Evolutionary conservation across 2,797 vertebrate species (phyloP).

Genomic region (Champsocephalus gunnari): DNA sequence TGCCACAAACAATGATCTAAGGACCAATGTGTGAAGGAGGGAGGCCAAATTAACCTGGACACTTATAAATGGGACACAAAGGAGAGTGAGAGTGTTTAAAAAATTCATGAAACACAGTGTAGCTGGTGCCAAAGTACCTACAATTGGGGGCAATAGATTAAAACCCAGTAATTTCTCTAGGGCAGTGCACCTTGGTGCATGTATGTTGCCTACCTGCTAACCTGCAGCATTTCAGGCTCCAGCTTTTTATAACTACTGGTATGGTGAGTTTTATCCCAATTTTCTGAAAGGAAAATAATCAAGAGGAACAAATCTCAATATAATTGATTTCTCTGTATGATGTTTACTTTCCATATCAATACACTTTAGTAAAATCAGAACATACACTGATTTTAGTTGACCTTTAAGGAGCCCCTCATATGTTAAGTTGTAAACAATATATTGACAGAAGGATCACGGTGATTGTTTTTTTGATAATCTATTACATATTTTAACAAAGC

Average conservation of each 20-base stretch:
- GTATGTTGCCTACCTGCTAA: constrained; percentile 20
- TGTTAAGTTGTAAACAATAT: not conserved
- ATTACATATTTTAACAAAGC: not conserved
- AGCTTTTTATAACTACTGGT: not conserved
- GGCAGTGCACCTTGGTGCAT: constrained; percentile 15
- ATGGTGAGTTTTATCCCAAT: not conserved
- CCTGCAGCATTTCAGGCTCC: constrained; percentile 2
- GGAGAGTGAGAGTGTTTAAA: constrained; percentile 45
- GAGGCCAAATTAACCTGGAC: constrained; percentile 77
- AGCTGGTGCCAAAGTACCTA: constrained; percentile 33
- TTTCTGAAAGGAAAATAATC: not conserved
- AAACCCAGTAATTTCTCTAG: constrained; percentile 36
- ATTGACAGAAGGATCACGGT: too few species aligned
- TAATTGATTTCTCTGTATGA: too few species aligned
- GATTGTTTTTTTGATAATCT: not conserved
- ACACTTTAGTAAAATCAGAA: too few species aligned
- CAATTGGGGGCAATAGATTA: constrained; percentile 32
- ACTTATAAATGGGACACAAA: constrained; percentile 67
- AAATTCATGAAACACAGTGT: constrained; percentile 59
- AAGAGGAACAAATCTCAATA: too few species aligned
- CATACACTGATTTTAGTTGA: too few species aligned
- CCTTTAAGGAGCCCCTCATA: too few species aligned
- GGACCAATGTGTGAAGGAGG: constrained; percentile 67
- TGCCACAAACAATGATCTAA: constrained; percentile 72
- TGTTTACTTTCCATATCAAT: too few species aligned